These are phyloP conservation scores for Proisotoma minuta DNA, from an alignment of 2,888 invertebrate species.

Conservation along the genomic window DNA sequence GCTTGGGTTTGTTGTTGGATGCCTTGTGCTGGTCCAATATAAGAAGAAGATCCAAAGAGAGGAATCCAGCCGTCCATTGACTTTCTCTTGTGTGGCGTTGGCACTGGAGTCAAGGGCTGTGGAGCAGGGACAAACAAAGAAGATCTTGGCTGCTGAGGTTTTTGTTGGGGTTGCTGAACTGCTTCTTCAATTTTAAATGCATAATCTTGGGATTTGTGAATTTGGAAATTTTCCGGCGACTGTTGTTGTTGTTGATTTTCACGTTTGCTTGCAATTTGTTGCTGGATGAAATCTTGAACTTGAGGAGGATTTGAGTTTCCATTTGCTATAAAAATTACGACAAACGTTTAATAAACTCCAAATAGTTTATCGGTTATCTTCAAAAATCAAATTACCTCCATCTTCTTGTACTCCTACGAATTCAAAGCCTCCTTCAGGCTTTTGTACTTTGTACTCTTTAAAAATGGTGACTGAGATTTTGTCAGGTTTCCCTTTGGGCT, in stretches of 20 bases:
- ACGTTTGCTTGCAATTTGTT: neutral
- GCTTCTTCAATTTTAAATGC: neutral
- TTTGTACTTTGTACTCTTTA: conserved; percentile 1
- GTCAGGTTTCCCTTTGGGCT: neutral
- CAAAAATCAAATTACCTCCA: no score
- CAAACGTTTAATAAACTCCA: no score
- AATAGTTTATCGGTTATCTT: no score
- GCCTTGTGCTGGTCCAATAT: neutral
- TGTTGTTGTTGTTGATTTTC: neutral
- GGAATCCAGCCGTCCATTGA: conserved; percentile 11
- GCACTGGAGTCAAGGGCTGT: neutral
- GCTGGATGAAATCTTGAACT: neutral
- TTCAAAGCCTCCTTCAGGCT: neutral
- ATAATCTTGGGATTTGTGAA: neutral
- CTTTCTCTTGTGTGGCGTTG: neutral
- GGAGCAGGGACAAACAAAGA: no score
- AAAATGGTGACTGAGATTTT: conserved; percentile 6
- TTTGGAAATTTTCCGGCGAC: neutral
- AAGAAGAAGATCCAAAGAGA: neutral
- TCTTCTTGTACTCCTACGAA: conserved; percentile 1
- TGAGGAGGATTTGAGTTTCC: neutral
- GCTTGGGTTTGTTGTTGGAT: neutral
- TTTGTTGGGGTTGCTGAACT: neutral
- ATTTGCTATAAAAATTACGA: no score
- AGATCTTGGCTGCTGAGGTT: neutral